A percentile compares a stretch with the other conserved stretches of the same genome.
Evolutionary conservation across 2,888 invertebrate genomes (phyloP).

Genomic region (Chloroclysta siterata): DNA sequence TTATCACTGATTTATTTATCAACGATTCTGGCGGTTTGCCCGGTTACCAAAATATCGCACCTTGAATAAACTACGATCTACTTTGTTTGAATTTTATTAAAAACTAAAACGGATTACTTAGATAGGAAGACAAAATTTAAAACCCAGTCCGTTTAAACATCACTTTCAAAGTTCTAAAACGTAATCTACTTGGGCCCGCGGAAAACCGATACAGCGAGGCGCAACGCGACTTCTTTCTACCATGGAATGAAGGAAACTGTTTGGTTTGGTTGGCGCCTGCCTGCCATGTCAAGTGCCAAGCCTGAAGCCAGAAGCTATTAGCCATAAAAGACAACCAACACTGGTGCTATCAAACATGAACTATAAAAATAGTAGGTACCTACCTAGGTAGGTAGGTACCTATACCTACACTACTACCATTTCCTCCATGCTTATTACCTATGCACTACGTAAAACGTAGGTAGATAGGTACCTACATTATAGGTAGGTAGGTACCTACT

Average conservation of each 20-base stretch:
- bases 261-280: neutral
- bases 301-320: neutral
- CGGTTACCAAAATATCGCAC: constrained; percentile 72
- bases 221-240: constrained; percentile 30
- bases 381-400: neutral
- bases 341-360: too few relatives aligned
- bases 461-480: too few relatives aligned
- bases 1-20: constrained; percentile 41
- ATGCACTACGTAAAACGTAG: too few relatives aligned
- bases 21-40: constrained; percentile 70
- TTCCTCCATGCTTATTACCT: too few relatives aligned
- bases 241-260: constrained; percentile 29
- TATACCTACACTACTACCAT: too few relatives aligned
- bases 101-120: neutral
- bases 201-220: constrained; percentile 21
- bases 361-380: neutral
- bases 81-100: constrained; percentile 3
- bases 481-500: too few relatives aligned
- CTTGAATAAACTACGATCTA: constrained; percentile 54
- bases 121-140: neutral
- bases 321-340: too few relatives aligned
- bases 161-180: neutral
- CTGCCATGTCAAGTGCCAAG: neutral
- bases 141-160: neutral
- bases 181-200: constrained; percentile 25